phyloP scores from a whole-genome alignment of 30 jellyfish, hydroid and myxozoan species.

The Catostylus mosaicus region DNA sequence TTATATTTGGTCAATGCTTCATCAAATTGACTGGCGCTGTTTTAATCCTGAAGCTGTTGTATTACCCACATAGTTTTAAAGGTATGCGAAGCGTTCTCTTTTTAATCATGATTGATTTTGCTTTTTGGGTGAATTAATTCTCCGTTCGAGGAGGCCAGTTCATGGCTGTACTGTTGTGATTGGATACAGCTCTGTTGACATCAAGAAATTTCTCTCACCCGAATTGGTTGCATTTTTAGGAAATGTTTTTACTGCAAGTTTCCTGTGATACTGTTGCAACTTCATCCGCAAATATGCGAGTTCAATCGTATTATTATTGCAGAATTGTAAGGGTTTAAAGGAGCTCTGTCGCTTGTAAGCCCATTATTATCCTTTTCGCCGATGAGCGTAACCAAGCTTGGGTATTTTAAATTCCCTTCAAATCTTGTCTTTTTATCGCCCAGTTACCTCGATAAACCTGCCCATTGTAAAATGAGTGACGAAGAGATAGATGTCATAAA shows the following conservation, averaged over 20 bases:
- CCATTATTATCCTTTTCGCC: background rate
- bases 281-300: too few relatives aligned
- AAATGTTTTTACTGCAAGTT: too few relatives aligned
- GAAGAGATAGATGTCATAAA: conserved; percentile 5
- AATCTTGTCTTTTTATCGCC: background rate
- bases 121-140: too few relatives aligned
- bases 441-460: background rate
- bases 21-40: conserved; percentile 80
- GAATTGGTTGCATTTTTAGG: too few relatives aligned
- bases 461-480: conserved; percentile 28
- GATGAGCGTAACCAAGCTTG: background rate
- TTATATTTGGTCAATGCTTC: conserved; percentile 82
- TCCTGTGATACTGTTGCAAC: too few relatives aligned
- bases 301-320: too few relatives aligned
- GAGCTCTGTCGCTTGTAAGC: too few relatives aligned
- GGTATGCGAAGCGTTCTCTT: background rate
- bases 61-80: conserved; percentile 72
- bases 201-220: too few relatives aligned
- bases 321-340: too few relatives aligned
- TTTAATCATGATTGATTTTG: background rate
- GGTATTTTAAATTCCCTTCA: background rate
- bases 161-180: too few relatives aligned
- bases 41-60: conserved; percentile 87
- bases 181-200: too few relatives aligned
- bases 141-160: too few relatives aligned